Base-by-base conservation (phyloP, 2,113 vertebrate species). In the Leptocoma aspasia region DNA sequence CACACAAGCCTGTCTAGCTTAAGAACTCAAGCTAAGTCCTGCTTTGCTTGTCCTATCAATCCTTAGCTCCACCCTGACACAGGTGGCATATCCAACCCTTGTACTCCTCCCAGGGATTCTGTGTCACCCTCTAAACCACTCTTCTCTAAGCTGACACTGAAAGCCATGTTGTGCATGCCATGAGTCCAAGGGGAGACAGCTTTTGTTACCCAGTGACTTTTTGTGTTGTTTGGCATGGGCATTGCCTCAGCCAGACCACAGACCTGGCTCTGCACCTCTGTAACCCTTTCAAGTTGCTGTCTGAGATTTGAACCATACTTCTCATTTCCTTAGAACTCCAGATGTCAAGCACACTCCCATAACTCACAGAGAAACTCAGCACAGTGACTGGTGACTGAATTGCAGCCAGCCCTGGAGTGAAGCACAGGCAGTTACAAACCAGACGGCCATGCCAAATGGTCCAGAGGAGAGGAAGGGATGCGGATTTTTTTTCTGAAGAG, bases 101-200 rank as follows among this genome's bases (percentile, higher is more conserved):
- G 18, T 11, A 47, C 26, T 81, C 26, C 28, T 73, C 6, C 3
- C 10, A 41, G 24, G 45, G 54, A 57, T 27, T 90, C 73, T 12
- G 14, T 44, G 30, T 26, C 17, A 31, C 12, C 6, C n/a, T 73
- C 30, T 31, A 57, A 82, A n/a, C 24, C 12, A 37, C n/a, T 20
- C 4, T 47, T 31, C 53, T 70, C 45, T 6, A 33, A 4, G 0
- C 33, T 64, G 61, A 82, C 54, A 10, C 63, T 63, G 45, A 50
- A 84, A 79, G 54, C 23, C 10, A 5, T 15, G 14, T 18, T 59
- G 45, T 17, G 2, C 30, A 28, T 53, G 45, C 30, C 42, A n/a
- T 0, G 0, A 11, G 10, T 49, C 41, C 7, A 13, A 80, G 13
- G n/a, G 5, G 18, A 31, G 12, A 63, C 11, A 17, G 59, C 27